A percentile compares a stretch with the other conserved stretches of the same genome.
phyloP scores from a whole-genome alignment of 2,888 invertebrate species.

The Corbicula japonica region DNA sequence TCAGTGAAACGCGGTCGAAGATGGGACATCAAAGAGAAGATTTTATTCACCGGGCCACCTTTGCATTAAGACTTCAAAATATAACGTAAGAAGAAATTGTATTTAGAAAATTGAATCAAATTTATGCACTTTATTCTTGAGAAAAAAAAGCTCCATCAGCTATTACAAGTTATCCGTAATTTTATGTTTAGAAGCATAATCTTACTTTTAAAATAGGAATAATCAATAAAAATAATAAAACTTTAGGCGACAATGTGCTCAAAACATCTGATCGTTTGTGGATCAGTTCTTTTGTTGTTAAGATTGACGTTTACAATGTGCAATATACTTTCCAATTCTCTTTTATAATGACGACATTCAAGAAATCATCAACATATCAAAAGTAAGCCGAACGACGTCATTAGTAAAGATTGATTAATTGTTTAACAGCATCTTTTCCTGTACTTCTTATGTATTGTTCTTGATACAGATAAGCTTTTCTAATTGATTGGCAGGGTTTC shows the following conservation, averaged over 20 bases:
- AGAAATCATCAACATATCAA: too few relatives aligned
- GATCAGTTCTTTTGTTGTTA: not conserved
- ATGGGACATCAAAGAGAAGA: conserved; percentile 51
- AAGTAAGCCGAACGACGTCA: not conserved
- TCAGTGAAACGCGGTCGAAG: conserved; percentile 31
- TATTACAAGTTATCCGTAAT: not conserved
- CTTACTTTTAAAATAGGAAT: not conserved
- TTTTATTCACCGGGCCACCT: conserved; percentile 44
- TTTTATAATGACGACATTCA: not conserved
- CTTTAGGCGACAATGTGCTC: not conserved
- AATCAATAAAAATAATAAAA: not conserved
- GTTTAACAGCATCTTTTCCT: not conserved
- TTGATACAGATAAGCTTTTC: not conserved
- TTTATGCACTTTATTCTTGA: not conserved
- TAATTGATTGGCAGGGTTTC: not conserved
- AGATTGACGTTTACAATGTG: too few relatives aligned
- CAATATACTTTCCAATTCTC: too few relatives aligned
- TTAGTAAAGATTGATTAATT: not conserved
- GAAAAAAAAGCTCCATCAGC: not conserved
- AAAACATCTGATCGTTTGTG: not conserved
- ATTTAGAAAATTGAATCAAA: conserved; percentile 8
- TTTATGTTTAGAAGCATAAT: not conserved
- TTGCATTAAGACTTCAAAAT: conserved; percentile 38
- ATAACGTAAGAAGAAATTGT: conserved; percentile 36
- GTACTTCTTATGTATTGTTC: not conserved